These are phyloP conservation scores for Paracanthobrama guichenoti DNA, from an alignment of 2,113 vertebrate species.

Conservation along the genomic window DNA sequence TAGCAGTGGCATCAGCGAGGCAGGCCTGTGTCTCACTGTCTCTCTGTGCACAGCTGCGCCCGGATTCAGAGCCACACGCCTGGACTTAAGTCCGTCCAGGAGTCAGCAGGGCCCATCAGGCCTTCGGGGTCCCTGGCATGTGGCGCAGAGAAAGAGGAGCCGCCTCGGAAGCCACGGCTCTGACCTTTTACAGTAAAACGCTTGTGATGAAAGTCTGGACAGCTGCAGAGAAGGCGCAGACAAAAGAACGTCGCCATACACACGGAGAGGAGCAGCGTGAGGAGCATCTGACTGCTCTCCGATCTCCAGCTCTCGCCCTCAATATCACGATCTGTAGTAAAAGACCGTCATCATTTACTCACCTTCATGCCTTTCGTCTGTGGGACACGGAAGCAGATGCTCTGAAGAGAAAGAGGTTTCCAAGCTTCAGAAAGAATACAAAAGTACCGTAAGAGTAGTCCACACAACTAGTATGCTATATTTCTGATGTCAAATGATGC, in stretches of 20 bases:
- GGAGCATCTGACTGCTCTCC: background rate
- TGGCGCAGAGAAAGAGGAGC: constrained; percentile 52
- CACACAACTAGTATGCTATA: background rate
- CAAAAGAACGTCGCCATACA: constrained; percentile 11
- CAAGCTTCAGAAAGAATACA: background rate
- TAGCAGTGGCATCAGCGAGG: constrained; percentile 77
- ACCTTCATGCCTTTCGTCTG: background rate
- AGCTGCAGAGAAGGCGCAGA: constrained; percentile 63
- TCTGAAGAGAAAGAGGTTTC: background rate
- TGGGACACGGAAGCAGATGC: background rate
- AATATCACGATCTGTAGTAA: background rate
- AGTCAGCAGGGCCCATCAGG: constrained; percentile 50
- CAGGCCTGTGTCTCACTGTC: constrained; percentile 57
- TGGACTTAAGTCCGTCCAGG: constrained; percentile 67
- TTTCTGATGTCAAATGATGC: background rate
- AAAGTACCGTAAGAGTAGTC: background rate
- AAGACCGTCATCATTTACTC: too few species aligned
- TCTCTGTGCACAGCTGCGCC: constrained; percentile 78
- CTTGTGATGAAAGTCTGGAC: constrained; percentile 65
- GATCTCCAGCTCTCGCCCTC: background rate
- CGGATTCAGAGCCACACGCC: constrained; percentile 75
- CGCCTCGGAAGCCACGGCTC: constrained; percentile 46
- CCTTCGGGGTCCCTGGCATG: constrained; percentile 61
- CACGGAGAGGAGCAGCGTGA: background rate
- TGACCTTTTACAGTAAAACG: constrained; percentile 67